Evolutionary conservation across 2,888 invertebrate genomes (phyloP), one percentile per base, ranked within the genome.

Genomic region (Oxycera nigricornis): DNA sequence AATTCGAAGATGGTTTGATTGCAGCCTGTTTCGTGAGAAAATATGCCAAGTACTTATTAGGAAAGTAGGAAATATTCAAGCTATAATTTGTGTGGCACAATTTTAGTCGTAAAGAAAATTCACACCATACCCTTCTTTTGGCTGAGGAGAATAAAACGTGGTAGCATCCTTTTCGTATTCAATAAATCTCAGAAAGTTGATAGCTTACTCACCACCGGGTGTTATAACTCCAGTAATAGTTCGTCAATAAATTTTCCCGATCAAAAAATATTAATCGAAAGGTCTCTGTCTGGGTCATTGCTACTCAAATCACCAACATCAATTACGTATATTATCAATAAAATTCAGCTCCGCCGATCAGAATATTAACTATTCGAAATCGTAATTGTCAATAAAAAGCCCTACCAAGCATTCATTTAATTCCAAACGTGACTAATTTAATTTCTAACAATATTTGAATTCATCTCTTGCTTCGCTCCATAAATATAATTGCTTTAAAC

Each of bases 401-500:
- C 57, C 14, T 14, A 24, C 28, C 26, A 26, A 57, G 28, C 17
- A 61, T 30, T 30, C 31, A 61, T 61, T 61, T 17, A 61, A 61
- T 61, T 61, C 28, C 39, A 30, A 65, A 65, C 65, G 65, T 65
- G 65, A 65, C 65, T 39, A 65, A 65, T 65, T 65, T 65, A 41
- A 41, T 65, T 24, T 41, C 22, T 65, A 11, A 14, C 7, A 59
- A 59, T 28, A 30, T 59, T 59, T 62, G 35, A 61, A 61, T 31
- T 59, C 59, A 59, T 28, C 3, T 6, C 59, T 22, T 59, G 26
- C 30, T 20, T 4, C 11, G 4, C 3, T 9, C 24, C 20, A 20
- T 55, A 20, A 55, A 55, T 9, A 59, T 2, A 28, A 59, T 30
- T 59, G 30, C 24, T n/a, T 59, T 14, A 20, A 24, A 31, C 61